These are phyloP conservation scores for Tichodroma muraria DNA, from an alignment of 2,113 vertebrate species.

Conservation along the genomic window DNA sequence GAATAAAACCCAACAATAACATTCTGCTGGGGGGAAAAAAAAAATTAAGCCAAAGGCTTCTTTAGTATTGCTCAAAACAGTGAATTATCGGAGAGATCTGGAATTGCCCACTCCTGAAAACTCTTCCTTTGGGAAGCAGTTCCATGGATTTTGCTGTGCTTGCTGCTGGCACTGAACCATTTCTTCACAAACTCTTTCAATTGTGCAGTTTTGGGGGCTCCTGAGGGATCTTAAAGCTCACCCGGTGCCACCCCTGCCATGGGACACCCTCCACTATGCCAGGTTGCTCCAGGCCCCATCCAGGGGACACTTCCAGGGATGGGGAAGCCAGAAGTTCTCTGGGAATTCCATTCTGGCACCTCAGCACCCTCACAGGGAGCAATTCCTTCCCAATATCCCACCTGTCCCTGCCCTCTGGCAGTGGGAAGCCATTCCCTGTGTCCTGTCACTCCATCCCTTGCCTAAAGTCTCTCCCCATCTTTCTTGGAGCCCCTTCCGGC, in stretches of 20 bases:
- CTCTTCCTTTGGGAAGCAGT: not conserved
- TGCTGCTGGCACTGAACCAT: not conserved
- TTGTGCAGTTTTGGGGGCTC: not conserved
- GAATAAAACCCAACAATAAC: slow-evolving; percentile 23
- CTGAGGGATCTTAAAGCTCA: not conserved
- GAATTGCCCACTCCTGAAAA: not conserved
- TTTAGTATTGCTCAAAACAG: not conserved
- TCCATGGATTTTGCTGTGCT: not conserved
- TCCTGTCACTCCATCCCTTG: not conserved
- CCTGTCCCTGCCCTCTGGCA: not conserved
- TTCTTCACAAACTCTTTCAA: not conserved
- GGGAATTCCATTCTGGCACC: not conserved
- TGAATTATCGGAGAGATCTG: not conserved
- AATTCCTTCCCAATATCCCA: not conserved
- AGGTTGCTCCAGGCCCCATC: not conserved
- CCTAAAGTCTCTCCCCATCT: not conserved
- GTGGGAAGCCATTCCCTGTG: not conserved
- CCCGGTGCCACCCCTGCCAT: not conserved
- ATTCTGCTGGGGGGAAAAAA: not conserved
- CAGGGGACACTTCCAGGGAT: not conserved
- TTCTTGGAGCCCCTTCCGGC: not conserved
- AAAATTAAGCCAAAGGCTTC: not conserved
- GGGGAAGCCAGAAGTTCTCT: not conserved
- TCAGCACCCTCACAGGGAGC: not conserved
- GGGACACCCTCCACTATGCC: not conserved